Conservation (phyloP, 37 sponge, comb jelly and placozoan genomes). For the Cliona cf. orientalis region DNA sequence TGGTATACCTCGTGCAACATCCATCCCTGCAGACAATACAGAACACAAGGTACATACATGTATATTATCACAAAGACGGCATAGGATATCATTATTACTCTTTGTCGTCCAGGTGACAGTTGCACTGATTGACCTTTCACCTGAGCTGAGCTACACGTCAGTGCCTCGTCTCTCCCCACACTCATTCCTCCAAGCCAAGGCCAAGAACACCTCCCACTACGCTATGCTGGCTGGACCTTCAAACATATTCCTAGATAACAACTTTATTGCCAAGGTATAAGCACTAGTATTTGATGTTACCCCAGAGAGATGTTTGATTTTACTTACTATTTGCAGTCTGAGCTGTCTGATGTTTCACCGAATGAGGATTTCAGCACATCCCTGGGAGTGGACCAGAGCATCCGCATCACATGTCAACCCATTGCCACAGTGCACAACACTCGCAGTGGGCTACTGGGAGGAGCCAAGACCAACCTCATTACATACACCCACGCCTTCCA, state of each 20-base stretch:
- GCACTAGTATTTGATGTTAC: background rate
- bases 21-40: constrained; percentile 63
- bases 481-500: constrained; percentile 52
- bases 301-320: background rate
- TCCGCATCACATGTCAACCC: constrained; percentile 62
- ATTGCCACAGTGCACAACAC: constrained; percentile 28
- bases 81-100: background rate
- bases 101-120: constrained; percentile 56
- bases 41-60: constrained; percentile 46
- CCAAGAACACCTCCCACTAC: constrained; percentile 59
- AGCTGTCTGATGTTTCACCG: constrained; percentile 39
- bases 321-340: constrained; percentile 20
- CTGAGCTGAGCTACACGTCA: constrained; percentile 45
- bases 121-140: constrained; percentile 44
- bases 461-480: constrained; percentile 23
- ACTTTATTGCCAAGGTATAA: constrained; percentile 66
- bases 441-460: background rate
- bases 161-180: constrained; percentile 60
- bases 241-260: constrained; percentile 67
- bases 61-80: background rate
- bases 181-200: constrained; percentile 64
- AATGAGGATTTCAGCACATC: constrained; percentile 52
- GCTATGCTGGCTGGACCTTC: constrained; percentile 70
- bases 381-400: constrained; percentile 66
- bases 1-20: constrained; percentile 31